Percentiles rank a stretch among this genome's conserved stretches.
Conservation (phyloP, 1,140 invertebrate genomes). For the Pseudomyrmex pallidus region DNA sequence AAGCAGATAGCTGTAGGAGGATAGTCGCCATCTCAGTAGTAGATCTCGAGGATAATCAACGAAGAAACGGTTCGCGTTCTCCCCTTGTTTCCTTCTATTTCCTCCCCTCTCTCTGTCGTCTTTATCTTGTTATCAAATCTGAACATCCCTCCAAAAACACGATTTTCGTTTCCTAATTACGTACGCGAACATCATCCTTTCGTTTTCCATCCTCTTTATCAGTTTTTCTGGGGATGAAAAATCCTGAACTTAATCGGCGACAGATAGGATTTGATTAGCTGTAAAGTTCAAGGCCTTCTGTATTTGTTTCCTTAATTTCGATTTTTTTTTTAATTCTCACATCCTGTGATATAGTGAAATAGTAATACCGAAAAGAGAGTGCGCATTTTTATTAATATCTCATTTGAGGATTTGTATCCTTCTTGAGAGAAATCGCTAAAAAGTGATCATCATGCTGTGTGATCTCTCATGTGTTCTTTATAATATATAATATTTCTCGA, state of each 20-base stretch:
- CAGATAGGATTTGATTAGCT: not conserved
- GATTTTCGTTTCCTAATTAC: too few species aligned
- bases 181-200: too few species aligned
- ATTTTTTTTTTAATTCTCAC: not conserved
- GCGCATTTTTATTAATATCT: not conserved
- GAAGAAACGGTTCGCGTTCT: constrained; percentile 38
- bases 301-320: not conserved
- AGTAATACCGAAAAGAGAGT: not conserved
- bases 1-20: constrained; percentile 31
- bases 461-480: not conserved
- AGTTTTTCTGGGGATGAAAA: not conserved
- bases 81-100: too few species aligned
- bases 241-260: not conserved
- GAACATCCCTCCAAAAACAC: not conserved
- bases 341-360: not conserved
- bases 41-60: constrained; percentile 52
- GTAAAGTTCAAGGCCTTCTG: not conserved
- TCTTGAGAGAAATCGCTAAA: constrained; percentile 10
- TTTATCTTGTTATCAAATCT: not conserved
- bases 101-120: not conserved
- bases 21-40: constrained; percentile 50
- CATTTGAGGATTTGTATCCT: not conserved
- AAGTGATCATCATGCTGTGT: constrained; percentile 32
- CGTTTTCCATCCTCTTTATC: not conserved
- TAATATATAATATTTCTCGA: not conserved